Conservation (phyloP, 2,888 invertebrate genomes). For the Melipona beecheii region DNA sequence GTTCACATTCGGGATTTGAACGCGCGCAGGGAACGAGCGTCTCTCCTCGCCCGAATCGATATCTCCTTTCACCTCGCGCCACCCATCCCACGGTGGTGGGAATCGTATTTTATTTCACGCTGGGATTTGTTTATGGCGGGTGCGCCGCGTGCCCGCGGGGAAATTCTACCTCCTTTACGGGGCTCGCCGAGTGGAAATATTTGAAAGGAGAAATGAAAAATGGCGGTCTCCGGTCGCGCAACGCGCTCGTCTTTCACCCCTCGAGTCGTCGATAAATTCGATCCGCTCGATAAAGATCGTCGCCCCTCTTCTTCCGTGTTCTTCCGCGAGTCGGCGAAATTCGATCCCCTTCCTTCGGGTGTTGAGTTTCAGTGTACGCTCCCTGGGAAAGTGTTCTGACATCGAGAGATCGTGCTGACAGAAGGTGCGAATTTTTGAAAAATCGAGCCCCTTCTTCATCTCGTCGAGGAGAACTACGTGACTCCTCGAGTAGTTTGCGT, state of each 20-base stretch:
- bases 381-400: no score
- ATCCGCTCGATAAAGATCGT: not conserved
- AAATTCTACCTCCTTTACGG: conserved; percentile 7
- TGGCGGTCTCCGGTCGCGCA: not conserved
- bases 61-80: not conserved
- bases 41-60: conserved; percentile 13
- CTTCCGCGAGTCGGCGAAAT: not conserved
- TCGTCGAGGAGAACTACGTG: no score
- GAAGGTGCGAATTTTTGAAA: no score
- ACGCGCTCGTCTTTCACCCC: not conserved
- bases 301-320: not conserved
- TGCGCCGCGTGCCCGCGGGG: not conserved
- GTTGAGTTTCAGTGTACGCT: no score
- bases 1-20: conserved; percentile 29
- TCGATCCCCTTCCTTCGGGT: not conserved
- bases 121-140: conserved; percentile 18
- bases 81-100: not conserved
- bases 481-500: no score
- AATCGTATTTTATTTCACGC: conserved; percentile 25
- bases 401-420: no score
- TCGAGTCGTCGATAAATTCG: not conserved
- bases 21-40: not conserved
- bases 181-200: conserved; percentile 1
- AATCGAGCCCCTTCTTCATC: no score
- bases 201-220: conserved; percentile 18